Evolutionary conservation across 2,113 vertebrate species (phyloP), one percentile per base, ranked within the genome.

Genomic region (Myodes glareolus): DNA sequence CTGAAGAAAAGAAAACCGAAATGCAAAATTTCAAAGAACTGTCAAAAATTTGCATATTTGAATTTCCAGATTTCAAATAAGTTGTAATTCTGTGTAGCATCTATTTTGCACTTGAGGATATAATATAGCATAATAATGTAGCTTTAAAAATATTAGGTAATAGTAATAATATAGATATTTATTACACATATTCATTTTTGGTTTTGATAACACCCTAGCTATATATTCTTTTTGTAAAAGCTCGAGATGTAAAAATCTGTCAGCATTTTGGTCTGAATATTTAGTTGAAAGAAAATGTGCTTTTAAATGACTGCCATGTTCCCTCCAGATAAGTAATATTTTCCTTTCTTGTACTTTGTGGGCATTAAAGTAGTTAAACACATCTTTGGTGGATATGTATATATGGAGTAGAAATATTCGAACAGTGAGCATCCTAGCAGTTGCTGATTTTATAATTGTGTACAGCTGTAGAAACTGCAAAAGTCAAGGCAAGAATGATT

Each of bases 251-350:
- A 72, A 86, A 76, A 91, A 36, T 80, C 80, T 42, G 82, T 89
- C 80, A 86, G 33, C 31, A 76, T 67, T 95, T 95, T 70, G n/a
- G 11, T 12, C 58, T 85, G 63, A 87, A 85, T 8, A 68, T 92
- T 96, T 97, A 95, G 31, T 92, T 95, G 87, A 88, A 17, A 58
- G 55, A 93, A 50, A 92, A 19, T 55, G 9, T 47, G 16, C 17
- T 88, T 93, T 89, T 81, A 93, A 89, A 81, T 95, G 36, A 92
- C 50, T 94, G 3, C 27, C 50, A 55, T 36, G 47, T 63, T 88
- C 29, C 91, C 77, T 84, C 4, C 27, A 84, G 81, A 31, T 85
- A 63, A 85, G 29, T 88, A 76, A 78, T 91, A 25, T 88, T 91
- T 97, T 33, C n/a, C 7, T 73, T 67, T 47, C 84, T 67, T 89